Percentiles rank a stretch among this genome's conserved stretches.
Evolutionary conservation across 2,113 vertebrate species (phyloP).

Genomic region (Rattus norvegicus): DNA sequence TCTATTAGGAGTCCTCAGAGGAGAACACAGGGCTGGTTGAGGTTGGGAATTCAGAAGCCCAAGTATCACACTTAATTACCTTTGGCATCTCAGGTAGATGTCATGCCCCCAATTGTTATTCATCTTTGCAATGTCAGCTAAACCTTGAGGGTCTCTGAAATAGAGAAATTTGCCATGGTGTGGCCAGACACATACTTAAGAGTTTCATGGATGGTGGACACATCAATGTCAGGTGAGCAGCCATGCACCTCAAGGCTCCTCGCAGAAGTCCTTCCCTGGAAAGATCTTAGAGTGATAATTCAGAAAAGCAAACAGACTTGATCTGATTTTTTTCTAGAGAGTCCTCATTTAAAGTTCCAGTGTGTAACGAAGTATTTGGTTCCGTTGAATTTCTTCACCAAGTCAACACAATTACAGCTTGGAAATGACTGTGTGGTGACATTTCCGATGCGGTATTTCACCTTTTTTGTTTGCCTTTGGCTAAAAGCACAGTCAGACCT

Average conservation of each 20-base stretch:
- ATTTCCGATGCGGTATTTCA: conserved; percentile 59
- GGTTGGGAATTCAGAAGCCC: conserved; percentile 40
- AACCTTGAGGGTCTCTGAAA: conserved; percentile 47
- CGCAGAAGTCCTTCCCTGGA: neutral
- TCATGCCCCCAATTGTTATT: conserved; percentile 40
- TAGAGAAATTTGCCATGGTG: conserved; percentile 14
- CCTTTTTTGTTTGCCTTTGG: conserved; percentile 53
- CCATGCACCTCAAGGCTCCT: neutral
- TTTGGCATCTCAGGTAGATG: conserved; percentile 54
- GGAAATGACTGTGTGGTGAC: conserved; percentile 54
- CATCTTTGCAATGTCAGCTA: conserved; percentile 46
- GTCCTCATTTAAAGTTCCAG: neutral
- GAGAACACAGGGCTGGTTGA: conserved; percentile 27
- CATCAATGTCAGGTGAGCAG: neutral
- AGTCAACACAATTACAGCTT: conserved; percentile 53
- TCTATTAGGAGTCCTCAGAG: conserved; percentile 16
- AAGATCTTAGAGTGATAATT: conserved; percentile 4
- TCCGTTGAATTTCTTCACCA: conserved; percentile 67
- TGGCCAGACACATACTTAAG: conserved; percentile 10
- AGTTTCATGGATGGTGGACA: neutral
- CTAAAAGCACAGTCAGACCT: conserved; percentile 74
- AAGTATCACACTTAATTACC: conserved; percentile 50
- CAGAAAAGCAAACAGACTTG: neutral
- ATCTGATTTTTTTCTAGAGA: conserved; percentile 55
- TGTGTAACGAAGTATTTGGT: conserved; percentile 35